Evolutionary conservation across 1,140 invertebrate species (phyloP), one percentile per base, ranked within the genome.

Genomic region (Caenorhabditis inopinata): DNA sequence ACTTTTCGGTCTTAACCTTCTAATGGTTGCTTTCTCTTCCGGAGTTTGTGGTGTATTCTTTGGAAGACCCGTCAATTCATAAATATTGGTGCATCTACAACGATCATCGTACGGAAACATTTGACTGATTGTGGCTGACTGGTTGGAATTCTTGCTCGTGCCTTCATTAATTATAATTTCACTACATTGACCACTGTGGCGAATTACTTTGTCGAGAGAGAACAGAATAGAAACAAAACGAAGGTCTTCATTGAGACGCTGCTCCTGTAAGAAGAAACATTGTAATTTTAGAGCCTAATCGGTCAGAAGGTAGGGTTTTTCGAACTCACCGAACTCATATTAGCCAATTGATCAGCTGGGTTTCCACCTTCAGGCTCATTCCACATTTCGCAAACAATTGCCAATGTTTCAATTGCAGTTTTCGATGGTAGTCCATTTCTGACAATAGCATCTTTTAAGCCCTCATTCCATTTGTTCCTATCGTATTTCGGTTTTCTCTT

Each of bases 311-410:
- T n/a, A n/a, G n/a, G n/a, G n/a, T n/a, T n/a, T n/a, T n/a, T n/a
- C n/a, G 21, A 51, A 14, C 51, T 58, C 7, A 58, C 51, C 58
- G 58, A 16, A 42, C 58, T 68, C 58, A 68, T 68, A 38, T 68
- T 68, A 0, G 58, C 58, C 58, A 68, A 21, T 27, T 68, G 58
- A 68, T 68, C 58, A 68, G 35, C 58, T 1, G 58, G 58, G 38
- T 68, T 68, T 0, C 58, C 58, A n/a, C 58, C 58, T 68, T 79
- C 77, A 12, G 77, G 77, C 47, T 79, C 77, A 58, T 42, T 79
- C 77, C 77, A 79, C 51, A 79, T 79, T 23, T 79, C 77, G 42
- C 53, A 68, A 38, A 79, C 47, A 12, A 79, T 68, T 21, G 58
- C 58, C 1, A 68, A 18, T 9, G 58, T 68, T 32, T 68, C 58